Percentiles rank a stretch among this genome's conserved stretches.
phyloP scores from a whole-genome alignment of 2,888 invertebrate species.

The Tenodera sinensis region DNA sequence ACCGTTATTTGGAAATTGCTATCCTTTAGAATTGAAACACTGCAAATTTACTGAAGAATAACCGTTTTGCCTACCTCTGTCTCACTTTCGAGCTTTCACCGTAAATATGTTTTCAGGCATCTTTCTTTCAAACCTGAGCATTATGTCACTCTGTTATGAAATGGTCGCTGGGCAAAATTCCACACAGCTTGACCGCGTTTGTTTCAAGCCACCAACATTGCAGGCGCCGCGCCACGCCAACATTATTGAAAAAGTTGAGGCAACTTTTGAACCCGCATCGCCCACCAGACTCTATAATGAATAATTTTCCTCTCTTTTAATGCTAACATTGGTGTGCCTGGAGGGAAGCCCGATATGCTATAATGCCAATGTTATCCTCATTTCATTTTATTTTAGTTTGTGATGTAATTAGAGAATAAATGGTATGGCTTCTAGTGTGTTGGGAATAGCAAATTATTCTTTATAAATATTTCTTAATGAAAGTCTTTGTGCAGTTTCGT shows the following conservation, averaged over 20 bases:
- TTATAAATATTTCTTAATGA: too few relatives aligned
- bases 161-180: background rate
- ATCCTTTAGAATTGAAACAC: too few relatives aligned
- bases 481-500: too few relatives aligned
- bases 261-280: background rate
- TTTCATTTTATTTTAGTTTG: background rate
- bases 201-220: background rate
- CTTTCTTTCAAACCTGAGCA: background rate
- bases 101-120: too few relatives aligned
- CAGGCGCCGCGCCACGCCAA: too few relatives aligned
- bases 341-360: background rate
- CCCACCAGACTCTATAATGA: background rate
- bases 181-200: background rate
- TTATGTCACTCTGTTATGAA: background rate
- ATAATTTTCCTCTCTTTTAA: background rate
- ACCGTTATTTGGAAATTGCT: too few relatives aligned
- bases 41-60: too few relatives aligned
- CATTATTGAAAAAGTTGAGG: background rate
- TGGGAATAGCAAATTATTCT: too few relatives aligned
- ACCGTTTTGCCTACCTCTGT: too few relatives aligned
- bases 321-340: background rate
- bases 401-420: background rate
- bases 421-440: background rate
- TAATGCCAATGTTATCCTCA: background rate
- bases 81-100: too few relatives aligned